A percentile compares a stretch with the other conserved stretches of the same genome.
Evolutionary conservation across 2,113 vertebrate genomes (phyloP).

Genomic region (Amazona vittata): DNA sequence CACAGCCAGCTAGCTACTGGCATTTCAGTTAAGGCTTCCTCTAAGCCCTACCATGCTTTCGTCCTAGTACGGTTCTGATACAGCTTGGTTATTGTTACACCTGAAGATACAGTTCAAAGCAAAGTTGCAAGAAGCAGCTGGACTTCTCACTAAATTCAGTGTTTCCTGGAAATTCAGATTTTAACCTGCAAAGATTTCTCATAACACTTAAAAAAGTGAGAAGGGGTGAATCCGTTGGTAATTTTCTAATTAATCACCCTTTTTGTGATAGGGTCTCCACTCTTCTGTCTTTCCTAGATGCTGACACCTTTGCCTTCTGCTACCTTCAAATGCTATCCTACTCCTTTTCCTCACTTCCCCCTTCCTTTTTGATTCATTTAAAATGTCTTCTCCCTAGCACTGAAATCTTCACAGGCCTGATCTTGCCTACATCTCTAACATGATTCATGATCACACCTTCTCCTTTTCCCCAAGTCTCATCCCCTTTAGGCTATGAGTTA

Average conservation of each 20-base stretch:
- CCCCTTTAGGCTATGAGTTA: not conserved
- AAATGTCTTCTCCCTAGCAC: not conserved
- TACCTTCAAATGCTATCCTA: not conserved
- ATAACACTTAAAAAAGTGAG: not conserved
- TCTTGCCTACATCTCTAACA: slow-evolving; percentile 38
- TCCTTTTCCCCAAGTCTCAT: not conserved
- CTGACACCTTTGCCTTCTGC: not conserved
- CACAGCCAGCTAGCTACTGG: not conserved
- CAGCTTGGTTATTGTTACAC: not conserved
- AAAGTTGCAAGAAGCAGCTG: not conserved
- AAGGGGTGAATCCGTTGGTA: not conserved
- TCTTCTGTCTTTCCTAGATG: not conserved
- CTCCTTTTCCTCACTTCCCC: not conserved
- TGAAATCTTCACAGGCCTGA: not conserved
- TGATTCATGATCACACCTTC: slow-evolving; percentile 54
- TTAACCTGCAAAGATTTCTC: not conserved
- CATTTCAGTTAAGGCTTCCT: not conserved
- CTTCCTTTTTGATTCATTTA: not conserved
- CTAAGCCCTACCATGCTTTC: not conserved
- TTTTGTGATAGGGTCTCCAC: not conserved
- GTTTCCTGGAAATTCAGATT: not conserved
- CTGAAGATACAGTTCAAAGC: not conserved
- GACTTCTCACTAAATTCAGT: not conserved
- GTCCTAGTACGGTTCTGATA: not conserved
- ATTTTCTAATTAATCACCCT: not conserved